Evolutionary conservation across 2,113 vertebrate species (phyloP).

Genomic region (Cnemophilus loriae): DNA sequence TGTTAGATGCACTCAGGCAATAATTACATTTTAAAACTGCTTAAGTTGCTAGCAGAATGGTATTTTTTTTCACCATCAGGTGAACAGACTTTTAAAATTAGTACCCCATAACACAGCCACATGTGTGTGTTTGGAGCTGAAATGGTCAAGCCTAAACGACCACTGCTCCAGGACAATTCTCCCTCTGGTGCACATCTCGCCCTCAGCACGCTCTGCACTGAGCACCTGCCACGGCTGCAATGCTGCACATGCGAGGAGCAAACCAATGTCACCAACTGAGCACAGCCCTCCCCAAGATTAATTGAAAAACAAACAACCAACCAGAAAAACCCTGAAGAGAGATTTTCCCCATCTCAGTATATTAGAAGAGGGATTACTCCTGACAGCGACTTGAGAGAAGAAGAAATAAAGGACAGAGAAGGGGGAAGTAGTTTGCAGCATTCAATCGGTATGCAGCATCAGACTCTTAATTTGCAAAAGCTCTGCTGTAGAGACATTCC

Average conservation of each 20-base stretch:
- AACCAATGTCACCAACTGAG: not conserved
- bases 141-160: not conserved
- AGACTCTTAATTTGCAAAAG: constrained; percentile 47
- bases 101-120: not conserved
- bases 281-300: constrained; percentile 20
- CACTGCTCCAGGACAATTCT: not conserved
- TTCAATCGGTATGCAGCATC: constrained; percentile 59
- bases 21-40: not conserved
- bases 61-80: not conserved
- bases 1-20: not conserved
- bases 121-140: not conserved
- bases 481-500: constrained; percentile 24
- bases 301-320: constrained; percentile 57
- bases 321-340: constrained; percentile 57
- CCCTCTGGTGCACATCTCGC: not conserved
- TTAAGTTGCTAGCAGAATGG: not conserved
- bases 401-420: constrained; percentile 44
- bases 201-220: not conserved
- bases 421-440: constrained; percentile 28
- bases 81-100: not conserved
- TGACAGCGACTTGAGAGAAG: constrained; percentile 58
- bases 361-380: constrained; percentile 63
- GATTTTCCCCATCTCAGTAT: constrained; percentile 59
- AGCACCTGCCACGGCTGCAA: not conserved
- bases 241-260: not conserved